Base-by-base conservation (phyloP, 1,140 invertebrate genomes). In the Hycleus cichorii region DNA sequence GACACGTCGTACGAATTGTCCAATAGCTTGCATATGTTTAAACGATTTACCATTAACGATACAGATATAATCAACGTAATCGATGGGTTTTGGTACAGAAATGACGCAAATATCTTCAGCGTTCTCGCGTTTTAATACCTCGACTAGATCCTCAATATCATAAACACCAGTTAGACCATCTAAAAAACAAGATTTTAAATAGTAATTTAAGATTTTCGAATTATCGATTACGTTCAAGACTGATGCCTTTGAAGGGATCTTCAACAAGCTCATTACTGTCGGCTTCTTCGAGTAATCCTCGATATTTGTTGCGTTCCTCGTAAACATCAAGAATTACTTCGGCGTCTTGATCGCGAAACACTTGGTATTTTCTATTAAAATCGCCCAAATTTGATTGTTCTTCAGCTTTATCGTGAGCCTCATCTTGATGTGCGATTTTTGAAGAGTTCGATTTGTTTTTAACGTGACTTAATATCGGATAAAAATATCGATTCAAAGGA, bases 61-160 rank as follows among this genome's bases (percentile, higher is more conserved):
- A 54, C 53, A 62, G 45, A 66, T 64, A 57, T 62, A 59, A 51
- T 64, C 53, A 24, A 66, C 65, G 58, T 95, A 96, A 49, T 84
- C 81, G 2, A 86, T 74, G 46, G 89, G 80, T 56, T 79, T 67
- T 2, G 93, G 89, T 8, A 96, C 80, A 57, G 77, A 70, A 49
- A 86, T 87, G 1, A 92, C 90, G 79, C 90, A 91, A 57, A 96
- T 83, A 69, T 96, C 82, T 66, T 77, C 76, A 0, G 85, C 86
- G 68, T 89, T 92, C 69, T 95, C 89, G 65, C 80, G 78, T 63
- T 80, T 77, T 11, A 97, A 73, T 42, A 93, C 69, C 10, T 85
- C 79, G 0, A 95, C 82, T 26, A 97, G 72, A 58, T 96, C 90
- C 72, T 93, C 87, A 39, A 96, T 81, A 40, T 73, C 70, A 58